phyloP scores from a whole-genome alignment of 2,113 vertebrate species.

The Lycaon pictus region DNA sequence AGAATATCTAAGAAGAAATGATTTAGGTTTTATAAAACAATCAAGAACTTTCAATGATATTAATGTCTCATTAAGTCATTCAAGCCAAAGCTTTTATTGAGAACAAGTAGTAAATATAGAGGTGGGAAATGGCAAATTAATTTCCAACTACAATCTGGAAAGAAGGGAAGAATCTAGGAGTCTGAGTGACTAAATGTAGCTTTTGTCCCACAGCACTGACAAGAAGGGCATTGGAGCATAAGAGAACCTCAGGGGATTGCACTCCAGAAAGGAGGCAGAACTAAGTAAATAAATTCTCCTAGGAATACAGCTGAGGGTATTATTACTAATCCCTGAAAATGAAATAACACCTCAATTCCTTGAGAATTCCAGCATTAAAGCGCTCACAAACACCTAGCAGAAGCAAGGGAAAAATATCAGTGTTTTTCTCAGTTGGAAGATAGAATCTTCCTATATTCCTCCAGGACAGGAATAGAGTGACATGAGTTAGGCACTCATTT shows the following conservation, averaged over 20 bases:
- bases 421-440: not conserved
- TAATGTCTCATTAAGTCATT: not conserved
- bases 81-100: not conserved
- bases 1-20: not conserved
- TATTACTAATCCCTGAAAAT: not conserved
- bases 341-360: not conserved
- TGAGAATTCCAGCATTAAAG: not conserved
- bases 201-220: not conserved
- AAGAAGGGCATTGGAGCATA: not conserved
- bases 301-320: not conserved
- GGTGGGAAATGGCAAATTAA: not conserved
- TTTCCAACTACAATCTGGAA: not conserved
- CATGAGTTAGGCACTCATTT: not conserved
- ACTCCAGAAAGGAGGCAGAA: not conserved
- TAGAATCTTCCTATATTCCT: not conserved
- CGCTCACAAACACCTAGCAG: not conserved
- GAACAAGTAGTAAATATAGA: not conserved
- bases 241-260: not conserved
- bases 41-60: not conserved
- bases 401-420: not conserved
- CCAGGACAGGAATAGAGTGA: not conserved
- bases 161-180: not conserved
- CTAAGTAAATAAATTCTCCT: not conserved
- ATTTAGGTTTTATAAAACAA: not conserved
- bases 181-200: not conserved